Percentiles rank a stretch among this genome's conserved stretches.
Conservation (phyloP, 92 coral and sea anemone genomes). For the Plumapathes pennacea region DNA sequence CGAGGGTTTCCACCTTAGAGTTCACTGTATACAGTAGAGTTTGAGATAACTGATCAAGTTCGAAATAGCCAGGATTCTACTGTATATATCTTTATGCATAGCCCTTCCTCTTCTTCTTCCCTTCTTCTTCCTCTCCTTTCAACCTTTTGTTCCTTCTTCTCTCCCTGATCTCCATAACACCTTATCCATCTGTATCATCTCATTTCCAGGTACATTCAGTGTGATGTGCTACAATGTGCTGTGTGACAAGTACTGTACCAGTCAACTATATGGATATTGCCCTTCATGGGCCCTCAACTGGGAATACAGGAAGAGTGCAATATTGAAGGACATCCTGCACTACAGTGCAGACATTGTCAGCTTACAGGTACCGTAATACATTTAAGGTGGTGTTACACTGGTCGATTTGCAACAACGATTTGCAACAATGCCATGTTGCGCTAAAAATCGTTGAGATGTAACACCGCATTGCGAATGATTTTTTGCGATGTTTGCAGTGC, state of each 20-base stretch:
- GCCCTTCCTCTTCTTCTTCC: too few relatives aligned
- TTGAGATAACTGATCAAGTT: too few relatives aligned
- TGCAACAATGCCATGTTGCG: too few relatives aligned
- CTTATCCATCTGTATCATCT: background rate
- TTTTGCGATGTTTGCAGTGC: background rate
- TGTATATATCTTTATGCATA: too few relatives aligned
- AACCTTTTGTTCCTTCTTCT: too few relatives aligned
- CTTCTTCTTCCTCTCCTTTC: too few relatives aligned
- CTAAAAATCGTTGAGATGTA: too few relatives aligned
- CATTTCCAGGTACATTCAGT: slow-evolving; percentile 86
- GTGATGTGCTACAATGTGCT: slow-evolving; percentile 96
- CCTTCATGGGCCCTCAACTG: slow-evolving; percentile 99
- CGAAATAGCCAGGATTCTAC: too few relatives aligned
- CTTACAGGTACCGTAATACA: slow-evolving; percentile 67
- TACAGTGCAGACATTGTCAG: slow-evolving; percentile 95
- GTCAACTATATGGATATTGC: slow-evolving; percentile 91
- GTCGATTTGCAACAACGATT: background rate
- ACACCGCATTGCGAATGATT: too few relatives aligned
- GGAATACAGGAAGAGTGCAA: slow-evolving; percentile 89
- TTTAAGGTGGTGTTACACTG: background rate
- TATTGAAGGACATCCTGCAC: slow-evolving; percentile 91
- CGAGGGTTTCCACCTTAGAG: too few relatives aligned
- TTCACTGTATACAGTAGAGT: too few relatives aligned
- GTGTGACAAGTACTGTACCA: slow-evolving; percentile 96
- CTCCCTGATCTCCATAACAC: too few relatives aligned